Base-by-base conservation (phyloP, 2,888 invertebrate species). In the Sceliomorpha sp. region DNA sequence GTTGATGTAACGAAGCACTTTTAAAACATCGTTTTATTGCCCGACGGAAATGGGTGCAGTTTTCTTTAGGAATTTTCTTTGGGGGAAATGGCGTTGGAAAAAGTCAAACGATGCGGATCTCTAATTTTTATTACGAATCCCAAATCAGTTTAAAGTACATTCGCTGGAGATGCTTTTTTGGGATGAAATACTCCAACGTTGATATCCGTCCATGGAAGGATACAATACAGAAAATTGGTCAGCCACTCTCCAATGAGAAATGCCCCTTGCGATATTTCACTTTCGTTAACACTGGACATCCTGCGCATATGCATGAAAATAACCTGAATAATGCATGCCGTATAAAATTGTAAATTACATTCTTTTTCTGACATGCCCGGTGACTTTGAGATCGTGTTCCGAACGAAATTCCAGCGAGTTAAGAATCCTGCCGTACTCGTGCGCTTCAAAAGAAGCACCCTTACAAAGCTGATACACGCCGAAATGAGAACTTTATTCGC, bases 401-500 rank as follows among this genome's bases (percentile, higher is more conserved):
- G 9, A 29, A 29, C 9, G 29, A 7, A 10, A n/a, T 6, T 39
- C 20, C 14, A 27, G 45, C n/a, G 42, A 15, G 20, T 17, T 34
- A 59, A 59, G 59, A 59, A 42, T 44, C 24, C 10, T 13, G 29
- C 34, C 26, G 42, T 50, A n/a, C 24, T 34, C 36, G 17, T 7
- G 20, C 37, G 17, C 17, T 63, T 63, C 47, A 40, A 45, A 53
- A 42, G 47, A 55, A 55, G 27, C 42, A 29, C 7, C 36, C 36
- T 24, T 9, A 7, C 26, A 34, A 51, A 26, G 20, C 40, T 62
- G 51, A 53, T 59, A 42, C 59, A 42, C 20, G 34, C 27, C 34
- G 31, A 24, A 42, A 63, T 50, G 50, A 48, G 56, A 62, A 47
- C 32, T 40, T 63, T 55, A 63, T 55, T 55, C 55, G 42, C 42